Evolutionary conservation across 1,140 invertebrate species (phyloP), one percentile per base, ranked within the genome.

Genomic region (Drosophila bifasciata): DNA sequence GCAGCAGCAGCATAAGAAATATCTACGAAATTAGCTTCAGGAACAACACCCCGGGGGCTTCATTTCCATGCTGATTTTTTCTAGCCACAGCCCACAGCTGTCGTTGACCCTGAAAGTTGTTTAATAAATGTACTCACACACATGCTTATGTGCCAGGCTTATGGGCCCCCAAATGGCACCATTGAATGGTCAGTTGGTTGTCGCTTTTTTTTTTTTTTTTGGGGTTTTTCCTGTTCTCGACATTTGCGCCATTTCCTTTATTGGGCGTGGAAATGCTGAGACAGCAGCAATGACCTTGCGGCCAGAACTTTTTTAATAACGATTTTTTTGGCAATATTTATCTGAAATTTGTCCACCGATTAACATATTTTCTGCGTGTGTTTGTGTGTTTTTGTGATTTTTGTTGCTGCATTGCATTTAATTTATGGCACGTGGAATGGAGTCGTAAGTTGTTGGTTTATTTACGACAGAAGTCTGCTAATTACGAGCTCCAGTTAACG

Each of bases 41-140:
- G 78, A 80, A 76, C 73, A 71, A 25, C 62, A 25, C 41, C 3
- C 52, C 17, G 36, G 32, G 28, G 25, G 44, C n/a, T 5, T 25
- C 52, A 79, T 68, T 66, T 57, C 23, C 19, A 45, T 81, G 79
- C 17, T 52, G 61, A 46, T 74, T 49, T 55, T 60, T 16, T 40
- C n/a, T n/a, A n/a, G 17, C 39, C 40, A 43, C 45, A 55, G 46
- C 69, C 32, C 46, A 49, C 50, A 55, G 59, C 71, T 73, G 71
- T 43, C 52, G 50, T 52, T 58, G 70, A 66, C 58, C 70, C 49
- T 44, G 64, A 85, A 85, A 86, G 63, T 85, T 85, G 73, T 86
- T 86, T 85, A 85, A 85, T 85, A 85, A 85, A 85, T 85, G 83
- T 86, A 86, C 81, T 85, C 73, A 74, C 77, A 74, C 77, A 85